Percentiles rank a stretch among this genome's conserved stretches.
Conservation (phyloP, 2,113 vertebrate species). For the Rhinoderma darwinii region DNA sequence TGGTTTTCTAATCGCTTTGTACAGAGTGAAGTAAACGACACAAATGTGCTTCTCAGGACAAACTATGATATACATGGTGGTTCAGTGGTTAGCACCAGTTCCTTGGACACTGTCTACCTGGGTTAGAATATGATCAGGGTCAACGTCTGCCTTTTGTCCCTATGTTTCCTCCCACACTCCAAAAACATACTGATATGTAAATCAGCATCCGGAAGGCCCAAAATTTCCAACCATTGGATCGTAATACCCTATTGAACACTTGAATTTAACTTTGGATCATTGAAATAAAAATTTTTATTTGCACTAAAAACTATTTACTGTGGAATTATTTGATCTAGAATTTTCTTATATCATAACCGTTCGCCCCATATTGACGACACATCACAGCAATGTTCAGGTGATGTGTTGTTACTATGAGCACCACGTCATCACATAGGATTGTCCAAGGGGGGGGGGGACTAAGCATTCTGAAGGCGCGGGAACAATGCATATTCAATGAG, state of each 20-base stretch:
- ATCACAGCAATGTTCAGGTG: not conserved
- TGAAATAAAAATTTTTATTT: too few species aligned
- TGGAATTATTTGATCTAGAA: too few species aligned
- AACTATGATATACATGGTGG: not conserved
- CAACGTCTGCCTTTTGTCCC: not conserved
- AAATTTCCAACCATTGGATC: not conserved
- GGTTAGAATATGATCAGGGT: not conserved
- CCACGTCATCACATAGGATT: too few species aligned
- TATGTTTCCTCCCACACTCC: not conserved
- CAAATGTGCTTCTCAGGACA: not conserved
- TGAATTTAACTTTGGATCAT: too few species aligned
- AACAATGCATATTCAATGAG: too few species aligned
- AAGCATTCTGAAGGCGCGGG: too few species aligned
- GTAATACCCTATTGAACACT: not conserved
- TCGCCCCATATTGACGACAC: too few species aligned
- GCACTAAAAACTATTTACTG: too few species aligned
- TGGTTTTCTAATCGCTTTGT: too few species aligned
- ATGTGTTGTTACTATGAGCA: not conserved
- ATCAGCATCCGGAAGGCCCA: not conserved
- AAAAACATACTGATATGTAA: not conserved
- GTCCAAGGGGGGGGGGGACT: too few species aligned
- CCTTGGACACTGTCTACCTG: not conserved
- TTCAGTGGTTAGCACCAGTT: slow-evolving; percentile 2
- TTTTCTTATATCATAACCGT: too few species aligned
- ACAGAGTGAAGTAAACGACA: not conserved